A percentile compares a stretch with the other conserved stretches of the same genome.
Evolutionary conservation across 1,140 invertebrate species (phyloP).

Genomic region (Hirudo medicinalis): DNA sequence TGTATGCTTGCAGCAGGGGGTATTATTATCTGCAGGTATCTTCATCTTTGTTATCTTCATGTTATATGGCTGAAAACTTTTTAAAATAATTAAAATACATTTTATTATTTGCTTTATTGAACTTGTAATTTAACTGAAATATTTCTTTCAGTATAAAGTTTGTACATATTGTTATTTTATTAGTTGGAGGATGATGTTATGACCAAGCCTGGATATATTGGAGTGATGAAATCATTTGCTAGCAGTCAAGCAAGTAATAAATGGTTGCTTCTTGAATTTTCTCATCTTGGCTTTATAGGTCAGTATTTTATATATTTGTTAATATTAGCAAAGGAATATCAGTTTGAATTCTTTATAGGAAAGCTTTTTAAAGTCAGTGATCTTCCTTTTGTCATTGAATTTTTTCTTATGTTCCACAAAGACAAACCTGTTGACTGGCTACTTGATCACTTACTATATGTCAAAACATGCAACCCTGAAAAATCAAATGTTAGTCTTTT

Average conservation of each 20-base stretch:
- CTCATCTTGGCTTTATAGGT: slow-evolving; percentile 53
- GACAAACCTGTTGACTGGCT: slow-evolving; percentile 96
- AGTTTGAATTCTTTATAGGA: slow-evolving; percentile 43
- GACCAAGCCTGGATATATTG: slow-evolving; percentile 66
- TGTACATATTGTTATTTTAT: slow-evolving; percentile 51
- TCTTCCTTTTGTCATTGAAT: slow-evolving; percentile 73
- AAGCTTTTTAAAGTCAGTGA: slow-evolving; percentile 85
- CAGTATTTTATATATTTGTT: not conserved
- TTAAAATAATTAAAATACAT: no score
- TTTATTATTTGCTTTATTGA: no score
- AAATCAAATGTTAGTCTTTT: slow-evolving; percentile 36
- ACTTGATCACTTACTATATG: slow-evolving; percentile 73
- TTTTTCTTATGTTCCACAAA: slow-evolving; percentile 86
- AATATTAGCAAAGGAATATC: not conserved
- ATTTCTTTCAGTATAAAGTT: no score
- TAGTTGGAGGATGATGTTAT: slow-evolving; percentile 92
- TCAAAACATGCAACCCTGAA: slow-evolving; percentile 64
- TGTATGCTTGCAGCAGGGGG: slow-evolving; percentile 62
- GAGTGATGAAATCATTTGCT: slow-evolving; percentile 75
- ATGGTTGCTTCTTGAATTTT: slow-evolving; percentile 90
- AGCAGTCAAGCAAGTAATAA: slow-evolving; percentile 59
- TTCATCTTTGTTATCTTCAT: not conserved
- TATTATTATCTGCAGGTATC: slow-evolving; percentile 46
- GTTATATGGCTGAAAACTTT: no score
- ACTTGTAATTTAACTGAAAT: no score